phyloP scores from a whole-genome alignment of 92 coral and sea anemone species.

The Epizoanthus stellaris region DNA sequence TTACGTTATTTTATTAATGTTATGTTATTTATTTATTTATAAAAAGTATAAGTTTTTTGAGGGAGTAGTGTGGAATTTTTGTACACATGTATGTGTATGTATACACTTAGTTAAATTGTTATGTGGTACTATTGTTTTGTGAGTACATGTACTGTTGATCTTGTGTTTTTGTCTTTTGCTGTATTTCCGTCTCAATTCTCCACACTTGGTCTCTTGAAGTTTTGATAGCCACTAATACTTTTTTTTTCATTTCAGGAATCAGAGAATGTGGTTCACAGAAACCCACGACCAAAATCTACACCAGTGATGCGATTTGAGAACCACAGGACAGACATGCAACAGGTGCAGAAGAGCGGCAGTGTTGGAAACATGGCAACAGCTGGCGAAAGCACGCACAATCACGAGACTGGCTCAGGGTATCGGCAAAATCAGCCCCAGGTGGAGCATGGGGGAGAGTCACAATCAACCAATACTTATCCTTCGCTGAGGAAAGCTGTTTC shows the following conservation, averaged over 20 bases:
- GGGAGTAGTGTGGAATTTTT: too few relatives aligned
- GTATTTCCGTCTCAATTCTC: not conserved
- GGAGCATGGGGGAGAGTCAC: constrained; percentile 62
- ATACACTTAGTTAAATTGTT: too few relatives aligned
- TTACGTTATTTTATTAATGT: not conserved
- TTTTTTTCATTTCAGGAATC: constrained; percentile 55
- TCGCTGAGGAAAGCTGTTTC: constrained; percentile 85
- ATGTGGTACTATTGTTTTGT: too few relatives aligned
- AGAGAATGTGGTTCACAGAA: constrained; percentile 49
- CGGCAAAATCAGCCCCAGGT: constrained; percentile 72
- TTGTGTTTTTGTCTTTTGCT: too few relatives aligned
- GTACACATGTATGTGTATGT: too few relatives aligned
- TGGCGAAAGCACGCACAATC: constrained; percentile 93
- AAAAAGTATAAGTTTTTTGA: not conserved
- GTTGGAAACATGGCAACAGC: constrained; percentile 86
- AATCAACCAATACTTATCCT: constrained; percentile 77
- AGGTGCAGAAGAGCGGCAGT: constrained; percentile 67
- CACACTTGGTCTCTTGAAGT: not conserved
- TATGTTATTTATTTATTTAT: too few relatives aligned
- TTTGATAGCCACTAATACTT: not conserved
- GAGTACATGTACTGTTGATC: too few relatives aligned
- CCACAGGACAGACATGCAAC: constrained; percentile 52
- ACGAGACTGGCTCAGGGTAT: constrained; percentile 88
- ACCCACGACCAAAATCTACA: constrained; percentile 91
- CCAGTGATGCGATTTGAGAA: constrained; percentile 73